Evolutionary conservation across 2,113 vertebrate species (phyloP).

Genomic region (Menidia beryllina): DNA sequence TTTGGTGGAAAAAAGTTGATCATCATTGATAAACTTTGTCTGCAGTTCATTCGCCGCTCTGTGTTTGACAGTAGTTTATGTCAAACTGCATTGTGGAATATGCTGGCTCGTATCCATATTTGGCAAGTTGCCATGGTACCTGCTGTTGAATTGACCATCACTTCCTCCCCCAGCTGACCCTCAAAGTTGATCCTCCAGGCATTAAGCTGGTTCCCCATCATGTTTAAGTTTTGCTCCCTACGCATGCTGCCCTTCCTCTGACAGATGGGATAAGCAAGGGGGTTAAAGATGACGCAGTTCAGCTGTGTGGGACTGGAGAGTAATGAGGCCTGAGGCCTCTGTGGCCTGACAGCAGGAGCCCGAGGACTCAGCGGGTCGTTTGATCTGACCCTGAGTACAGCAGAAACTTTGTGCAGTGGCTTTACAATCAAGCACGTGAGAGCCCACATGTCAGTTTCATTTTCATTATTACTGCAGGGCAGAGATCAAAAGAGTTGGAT

Average conservation of each 20-base stretch:
- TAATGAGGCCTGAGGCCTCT: conserved; percentile 58
- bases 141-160: conserved; percentile 40
- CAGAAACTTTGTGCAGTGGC: conserved; percentile 11
- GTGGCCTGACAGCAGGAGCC: conserved; percentile 45
- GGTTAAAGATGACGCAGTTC: conserved; percentile 78
- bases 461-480: background rate
- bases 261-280: conserved; percentile 67
- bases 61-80: background rate
- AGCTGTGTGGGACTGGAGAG: conserved; percentile 70
- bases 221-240: conserved; percentile 72
- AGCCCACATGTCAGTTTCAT: background rate
- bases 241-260: conserved; percentile 68
- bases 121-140: conserved; percentile 53
- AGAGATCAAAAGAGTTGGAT: background rate
- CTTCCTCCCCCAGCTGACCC: conserved; percentile 20
- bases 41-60: conserved; percentile 9
- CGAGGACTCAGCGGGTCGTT: conserved; percentile 55
- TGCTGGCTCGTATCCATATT: conserved; percentile 27
- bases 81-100: conserved; percentile 5
- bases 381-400: conserved; percentile 44
- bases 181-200: conserved; percentile 36
- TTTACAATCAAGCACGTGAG: conserved; percentile 19
- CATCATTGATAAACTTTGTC: background rate
- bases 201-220: conserved; percentile 60
- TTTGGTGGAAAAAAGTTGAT: conserved; percentile 26